Percentiles rank a stretch among this genome's conserved stretches.
These are phyloP conservation scores for Abrostola triplasia DNA, from an alignment of 2,888 invertebrate genomes.

Conservation along the genomic window DNA sequence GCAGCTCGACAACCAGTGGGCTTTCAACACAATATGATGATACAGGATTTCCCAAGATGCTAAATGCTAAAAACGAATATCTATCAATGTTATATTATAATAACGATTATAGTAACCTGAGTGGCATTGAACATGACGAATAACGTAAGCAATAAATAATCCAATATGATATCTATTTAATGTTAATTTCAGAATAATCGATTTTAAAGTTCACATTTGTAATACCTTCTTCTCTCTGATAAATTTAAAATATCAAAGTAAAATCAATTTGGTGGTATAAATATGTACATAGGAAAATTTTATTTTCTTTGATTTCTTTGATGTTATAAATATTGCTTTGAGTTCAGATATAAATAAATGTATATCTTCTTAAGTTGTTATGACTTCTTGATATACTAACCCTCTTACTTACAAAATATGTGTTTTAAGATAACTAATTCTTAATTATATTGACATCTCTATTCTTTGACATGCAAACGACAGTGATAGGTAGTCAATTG, in stretches of 20 bases:
- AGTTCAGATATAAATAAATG: no score
- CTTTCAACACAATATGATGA: slow-evolving; percentile 8
- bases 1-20: slow-evolving; percentile 2
- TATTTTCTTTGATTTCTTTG: no score
- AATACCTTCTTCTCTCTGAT: slow-evolving; percentile 16
- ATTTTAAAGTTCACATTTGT: slow-evolving; percentile 26
- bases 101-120: slow-evolving; percentile 17
- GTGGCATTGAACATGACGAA: slow-evolving; percentile 45
- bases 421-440: no score
- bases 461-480: no score
- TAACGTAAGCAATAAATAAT: slow-evolving; percentile 36
- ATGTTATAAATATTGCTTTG: no score
- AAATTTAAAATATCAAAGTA: slow-evolving; percentile 24
- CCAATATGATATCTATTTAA: slow-evolving; percentile 33
- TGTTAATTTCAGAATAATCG: slow-evolving; percentile 46
- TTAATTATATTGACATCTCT: no score
- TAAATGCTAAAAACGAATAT: slow-evolving; percentile 10
- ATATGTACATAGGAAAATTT: no score
- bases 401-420: no score
- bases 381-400: no score
- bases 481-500: no score
- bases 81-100: slow-evolving; percentile 24
- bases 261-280: background rate
- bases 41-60: slow-evolving; percentile 6
- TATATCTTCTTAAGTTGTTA: no score